These are phyloP conservation scores for Drosophila pseudoobscura DNA, from an alignment of 1,140 invertebrate species.

Conservation along the genomic window DNA sequence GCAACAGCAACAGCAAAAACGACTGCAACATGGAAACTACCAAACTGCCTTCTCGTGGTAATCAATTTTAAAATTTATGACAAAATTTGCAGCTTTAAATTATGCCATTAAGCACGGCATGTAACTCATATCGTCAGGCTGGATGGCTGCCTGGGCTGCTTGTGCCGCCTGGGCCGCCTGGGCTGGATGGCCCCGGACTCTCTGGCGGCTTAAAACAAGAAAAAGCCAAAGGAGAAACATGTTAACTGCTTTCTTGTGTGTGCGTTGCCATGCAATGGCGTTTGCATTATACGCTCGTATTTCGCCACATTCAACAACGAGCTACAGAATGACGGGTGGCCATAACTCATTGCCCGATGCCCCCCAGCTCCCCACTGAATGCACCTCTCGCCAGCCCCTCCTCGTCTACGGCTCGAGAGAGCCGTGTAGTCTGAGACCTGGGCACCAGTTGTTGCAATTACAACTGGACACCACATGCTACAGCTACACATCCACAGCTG, in stretches of 20 bases:
- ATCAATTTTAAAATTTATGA: conserved; percentile 83
- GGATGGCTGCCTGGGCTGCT: conserved; percentile 24
- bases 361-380: conserved; percentile 13
- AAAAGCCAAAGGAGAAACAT: conserved; percentile 78
- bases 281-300: conserved; percentile 82
- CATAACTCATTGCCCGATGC: conserved; percentile 76
- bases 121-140: conserved; percentile 82
- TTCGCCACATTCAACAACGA: conserved; percentile 81
- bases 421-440: conserved; percentile 45
- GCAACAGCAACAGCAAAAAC: conserved; percentile 35
- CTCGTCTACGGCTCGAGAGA: conserved; percentile 9
- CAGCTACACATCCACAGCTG: conserved; percentile 42
- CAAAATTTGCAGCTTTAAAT: conserved; percentile 84
- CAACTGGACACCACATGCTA: conserved; percentile 81
- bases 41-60: conserved; percentile 72
- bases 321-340: conserved; percentile 77
- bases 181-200: neutral
- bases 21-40: conserved; percentile 56
- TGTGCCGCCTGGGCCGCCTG: conserved; percentile 30
- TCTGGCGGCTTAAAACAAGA: conserved; percentile 76
- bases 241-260: conserved; percentile 72
- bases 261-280: conserved; percentile 73
- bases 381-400: neutral
- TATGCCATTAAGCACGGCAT: conserved; percentile 83
- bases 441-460: conserved; percentile 77